These are phyloP conservation scores for Rhinolophus ferrumequinum DNA, from an alignment of 2,113 vertebrate genomes.

Conservation along the genomic window DNA sequence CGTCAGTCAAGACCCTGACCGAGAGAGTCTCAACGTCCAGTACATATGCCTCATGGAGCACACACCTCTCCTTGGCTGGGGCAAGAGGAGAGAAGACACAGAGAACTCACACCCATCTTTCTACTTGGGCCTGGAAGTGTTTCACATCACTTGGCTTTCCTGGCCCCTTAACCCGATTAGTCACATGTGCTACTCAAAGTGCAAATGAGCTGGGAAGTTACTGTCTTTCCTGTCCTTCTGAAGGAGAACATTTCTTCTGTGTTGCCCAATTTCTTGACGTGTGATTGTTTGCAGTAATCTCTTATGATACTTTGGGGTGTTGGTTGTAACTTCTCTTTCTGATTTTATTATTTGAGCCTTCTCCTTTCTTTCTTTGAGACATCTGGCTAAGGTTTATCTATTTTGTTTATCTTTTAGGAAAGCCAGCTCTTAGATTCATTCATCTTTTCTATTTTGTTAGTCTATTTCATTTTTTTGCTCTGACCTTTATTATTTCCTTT, in stretches of 20 bases:
- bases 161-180: not conserved
- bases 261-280: not conserved
- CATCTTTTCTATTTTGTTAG: not conserved
- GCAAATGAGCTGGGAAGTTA: too few relatives aligned
- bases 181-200: not conserved
- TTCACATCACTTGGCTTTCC: not conserved
- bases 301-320: not conserved
- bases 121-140: too few relatives aligned
- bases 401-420: not conserved
- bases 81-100: not conserved
- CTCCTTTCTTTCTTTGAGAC: not conserved
- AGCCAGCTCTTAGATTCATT: not conserved
- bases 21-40: not conserved
- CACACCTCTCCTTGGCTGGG: not conserved
- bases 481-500: not conserved
- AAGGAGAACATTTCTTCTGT: not conserved
- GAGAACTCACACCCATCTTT: not conserved
- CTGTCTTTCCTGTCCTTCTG: not conserved
- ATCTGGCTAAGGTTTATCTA: not conserved
- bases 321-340: not conserved
- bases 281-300: not conserved
- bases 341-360: not conserved
- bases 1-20: not conserved
- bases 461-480: not conserved
- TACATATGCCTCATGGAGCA: not conserved